phyloP scores from a whole-genome alignment of 2,797 vertebrate species.

The Arrhamphus sclerolepis region DNA sequence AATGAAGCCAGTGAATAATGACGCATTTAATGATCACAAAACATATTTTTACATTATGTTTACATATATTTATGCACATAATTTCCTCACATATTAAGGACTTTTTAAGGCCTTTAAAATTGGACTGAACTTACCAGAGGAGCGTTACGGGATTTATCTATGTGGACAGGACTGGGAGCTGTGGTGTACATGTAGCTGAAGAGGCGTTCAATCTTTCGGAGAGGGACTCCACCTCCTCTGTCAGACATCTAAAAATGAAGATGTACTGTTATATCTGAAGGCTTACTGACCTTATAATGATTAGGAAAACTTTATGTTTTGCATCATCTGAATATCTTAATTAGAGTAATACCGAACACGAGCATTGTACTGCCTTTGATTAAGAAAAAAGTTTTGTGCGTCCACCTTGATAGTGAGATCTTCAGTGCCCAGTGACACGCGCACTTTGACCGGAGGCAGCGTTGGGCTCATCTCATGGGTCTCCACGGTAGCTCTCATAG shows the following conservation, averaged over 20 bases:
- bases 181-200: conserved; percentile 99
- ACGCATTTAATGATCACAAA: too few relatives aligned
- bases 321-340: conserved; percentile 1
- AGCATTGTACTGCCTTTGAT: background rate
- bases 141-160: conserved; percentile 87
- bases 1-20: too few relatives aligned
- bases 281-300: background rate
- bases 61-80: too few relatives aligned
- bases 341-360: too few relatives aligned
- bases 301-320: background rate
- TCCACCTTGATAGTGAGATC: conserved; percentile 96
- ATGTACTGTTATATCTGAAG: background rate
- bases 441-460: conserved; percentile 90
- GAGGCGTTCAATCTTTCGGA: conserved; percentile 92
- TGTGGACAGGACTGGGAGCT: conserved; percentile 87
- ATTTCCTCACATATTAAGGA: too few relatives aligned
- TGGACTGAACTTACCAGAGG: conserved; percentile 91
- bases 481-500: conserved; percentile 98
- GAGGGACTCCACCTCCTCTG: conserved; percentile 93
- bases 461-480: conserved; percentile 86
- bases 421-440: conserved; percentile 91
- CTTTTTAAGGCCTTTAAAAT: too few relatives aligned
- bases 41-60: too few relatives aligned
- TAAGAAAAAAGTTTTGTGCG: background rate
- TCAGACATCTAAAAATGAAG: conserved; percentile 88